A percentile compares a stretch with the other conserved stretches of the same genome.
Conservation (phyloP, 2,797 vertebrate species). For the Malurus splendens region DNA sequence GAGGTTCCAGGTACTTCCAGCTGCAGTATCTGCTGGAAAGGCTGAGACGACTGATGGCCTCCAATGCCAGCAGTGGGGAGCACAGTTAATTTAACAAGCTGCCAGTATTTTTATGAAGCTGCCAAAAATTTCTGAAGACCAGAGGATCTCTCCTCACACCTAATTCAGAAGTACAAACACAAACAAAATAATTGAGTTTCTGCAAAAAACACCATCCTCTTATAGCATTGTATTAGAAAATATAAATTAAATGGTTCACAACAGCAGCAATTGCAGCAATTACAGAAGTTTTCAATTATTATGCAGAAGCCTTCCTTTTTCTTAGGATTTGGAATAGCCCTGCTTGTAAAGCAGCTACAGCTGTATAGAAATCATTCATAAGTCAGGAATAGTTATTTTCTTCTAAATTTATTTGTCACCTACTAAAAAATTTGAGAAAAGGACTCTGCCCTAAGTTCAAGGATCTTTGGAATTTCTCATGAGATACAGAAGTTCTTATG, state of each 20-base stretch:
- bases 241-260: background rate
- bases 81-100: background rate
- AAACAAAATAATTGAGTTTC: background rate
- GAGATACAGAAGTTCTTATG: background rate
- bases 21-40: background rate
- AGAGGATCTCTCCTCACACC: background rate
- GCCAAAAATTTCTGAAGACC: background rate
- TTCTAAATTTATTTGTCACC: background rate
- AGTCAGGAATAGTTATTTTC: background rate
- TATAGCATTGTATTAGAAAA: background rate
- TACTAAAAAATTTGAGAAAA: background rate
- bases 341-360: background rate
- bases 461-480: background rate
- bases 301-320: background rate
- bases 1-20: background rate
- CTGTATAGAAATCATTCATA: background rate
- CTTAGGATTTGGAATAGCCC: background rate
- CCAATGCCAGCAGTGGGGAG: background rate
- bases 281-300: background rate
- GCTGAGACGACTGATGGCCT: background rate
- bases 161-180: background rate
- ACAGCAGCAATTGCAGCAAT: background rate
- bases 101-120: background rate
- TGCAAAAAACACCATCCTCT: background rate
- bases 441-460: background rate